Evolutionary conservation across 2,888 invertebrate genomes (phyloP).

Genomic region (Hypselothyrea guttata): DNA sequence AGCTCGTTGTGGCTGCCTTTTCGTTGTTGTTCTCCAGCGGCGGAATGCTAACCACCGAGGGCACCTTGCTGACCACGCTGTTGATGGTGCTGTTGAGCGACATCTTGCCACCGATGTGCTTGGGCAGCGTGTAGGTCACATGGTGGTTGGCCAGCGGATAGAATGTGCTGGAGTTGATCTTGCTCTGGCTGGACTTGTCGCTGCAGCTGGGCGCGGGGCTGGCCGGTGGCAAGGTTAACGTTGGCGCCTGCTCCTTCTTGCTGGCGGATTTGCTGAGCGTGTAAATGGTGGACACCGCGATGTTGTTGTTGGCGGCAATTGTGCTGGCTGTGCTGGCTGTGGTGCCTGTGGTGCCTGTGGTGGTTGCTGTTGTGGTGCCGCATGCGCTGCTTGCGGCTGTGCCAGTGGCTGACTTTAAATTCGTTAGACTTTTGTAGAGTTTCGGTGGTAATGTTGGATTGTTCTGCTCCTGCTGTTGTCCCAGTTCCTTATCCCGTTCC

Average conservation of each 20-base stretch:
- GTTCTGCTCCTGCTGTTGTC: slow-evolving; percentile 52
- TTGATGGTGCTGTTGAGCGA: slow-evolving; percentile 81
- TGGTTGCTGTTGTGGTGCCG: slow-evolving; percentile 30
- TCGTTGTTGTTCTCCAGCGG: slow-evolving; percentile 61
- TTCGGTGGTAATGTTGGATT: slow-evolving; percentile 82
- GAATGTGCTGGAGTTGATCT: slow-evolving; percentile 82
- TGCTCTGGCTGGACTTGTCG: slow-evolving; percentile 55
- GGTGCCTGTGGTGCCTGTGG: slow-evolving; percentile 42
- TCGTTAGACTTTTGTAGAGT: slow-evolving; percentile 82
- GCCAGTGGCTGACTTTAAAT: slow-evolving; percentile 76
- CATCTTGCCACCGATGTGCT: slow-evolving; percentile 80
- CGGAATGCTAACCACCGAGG: slow-evolving; percentile 82
- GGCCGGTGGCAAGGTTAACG: slow-evolving; percentile 78
- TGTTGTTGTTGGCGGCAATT: slow-evolving; percentile 54
- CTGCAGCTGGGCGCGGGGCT: slow-evolving; percentile 54
- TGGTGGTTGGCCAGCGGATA: slow-evolving; percentile 81
- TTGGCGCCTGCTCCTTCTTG: slow-evolving; percentile 70
- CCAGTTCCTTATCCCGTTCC: slow-evolving; percentile 43
- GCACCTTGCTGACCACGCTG: slow-evolving; percentile 82
- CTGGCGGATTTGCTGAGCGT: slow-evolving; percentile 70
- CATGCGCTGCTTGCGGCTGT: slow-evolving; percentile 22
- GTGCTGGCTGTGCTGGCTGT: slow-evolving; percentile 43
- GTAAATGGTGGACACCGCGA: slow-evolving; percentile 76
- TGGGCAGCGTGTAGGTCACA: slow-evolving; percentile 82
- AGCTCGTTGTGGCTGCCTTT: slow-evolving; percentile 20